These are phyloP conservation scores for Paralichthys olivaceus DNA, from an alignment of 2,113 vertebrate genomes.

Conservation along the genomic window DNA sequence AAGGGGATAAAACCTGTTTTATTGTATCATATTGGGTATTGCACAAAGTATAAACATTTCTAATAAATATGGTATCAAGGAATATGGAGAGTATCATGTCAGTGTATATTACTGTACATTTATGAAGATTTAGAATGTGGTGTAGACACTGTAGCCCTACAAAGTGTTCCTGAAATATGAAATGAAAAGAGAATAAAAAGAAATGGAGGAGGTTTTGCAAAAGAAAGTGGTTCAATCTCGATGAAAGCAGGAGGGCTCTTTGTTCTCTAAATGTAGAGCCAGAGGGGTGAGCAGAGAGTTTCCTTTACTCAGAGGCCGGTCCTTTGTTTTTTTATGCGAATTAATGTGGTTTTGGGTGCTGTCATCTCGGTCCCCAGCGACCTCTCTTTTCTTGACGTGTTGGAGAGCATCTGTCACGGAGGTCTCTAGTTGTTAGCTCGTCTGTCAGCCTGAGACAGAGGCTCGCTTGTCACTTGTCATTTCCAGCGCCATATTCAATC, in stretches of 20 bases:
- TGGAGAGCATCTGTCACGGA: slow-evolving; percentile 74
- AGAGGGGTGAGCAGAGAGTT: slow-evolving; percentile 4
- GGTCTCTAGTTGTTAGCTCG: slow-evolving; percentile 77
- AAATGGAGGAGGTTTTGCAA: neutral
- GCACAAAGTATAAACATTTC: neutral
- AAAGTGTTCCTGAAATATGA: neutral
- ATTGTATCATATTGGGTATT: neutral
- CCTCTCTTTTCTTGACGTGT: slow-evolving; percentile 57
- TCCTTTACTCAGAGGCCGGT: slow-evolving; percentile 34
- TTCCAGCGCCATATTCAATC: slow-evolving; percentile 69
- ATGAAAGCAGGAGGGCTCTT: slow-evolving; percentile 32
- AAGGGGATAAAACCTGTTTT: neutral
- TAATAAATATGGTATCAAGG: neutral
- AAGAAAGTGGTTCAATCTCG: neutral
- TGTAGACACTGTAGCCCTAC: neutral
- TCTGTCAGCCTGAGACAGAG: slow-evolving; percentile 75
- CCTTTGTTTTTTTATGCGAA: slow-evolving; percentile 43
- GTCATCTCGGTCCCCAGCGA: slow-evolving; percentile 52
- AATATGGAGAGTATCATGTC: neutral
- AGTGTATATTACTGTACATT: neutral
- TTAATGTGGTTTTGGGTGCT: slow-evolving; percentile 56
- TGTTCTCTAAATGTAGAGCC: slow-evolving; percentile 33
- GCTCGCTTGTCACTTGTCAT: slow-evolving; percentile 78
- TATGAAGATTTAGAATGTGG: neutral
- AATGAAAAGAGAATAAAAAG: slow-evolving; percentile 8